Percentiles rank a stretch among this genome's conserved stretches.
Evolutionary conservation across 2,797 vertebrate genomes (phyloP).

Genomic region (Karalla daura): DNA sequence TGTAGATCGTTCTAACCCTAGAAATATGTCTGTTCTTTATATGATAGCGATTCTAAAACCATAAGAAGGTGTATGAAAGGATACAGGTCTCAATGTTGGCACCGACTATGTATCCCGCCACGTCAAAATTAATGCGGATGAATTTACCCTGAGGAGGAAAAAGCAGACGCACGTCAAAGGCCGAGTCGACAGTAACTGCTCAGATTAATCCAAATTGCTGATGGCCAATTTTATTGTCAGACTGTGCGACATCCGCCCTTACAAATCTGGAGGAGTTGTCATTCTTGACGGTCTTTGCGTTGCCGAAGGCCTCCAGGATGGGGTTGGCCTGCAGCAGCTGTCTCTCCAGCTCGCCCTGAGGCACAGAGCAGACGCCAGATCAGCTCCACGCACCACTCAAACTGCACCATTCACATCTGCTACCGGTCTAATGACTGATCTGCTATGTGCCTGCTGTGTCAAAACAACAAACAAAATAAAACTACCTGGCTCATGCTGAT

Average conservation of each 20-base stretch:
- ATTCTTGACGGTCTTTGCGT: constrained; percentile 93
- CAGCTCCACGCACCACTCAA: constrained; percentile 37
- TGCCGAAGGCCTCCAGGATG: constrained; percentile 91
- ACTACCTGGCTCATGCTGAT: constrained; percentile 42
- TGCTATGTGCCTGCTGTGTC: too few relatives aligned
- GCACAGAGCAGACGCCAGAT: constrained; percentile 50
- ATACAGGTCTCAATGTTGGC: constrained; percentile 97
- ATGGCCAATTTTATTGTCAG: not conserved
- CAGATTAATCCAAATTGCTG: not conserved
- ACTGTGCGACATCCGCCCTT: constrained; percentile 61
- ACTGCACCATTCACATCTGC: constrained; percentile 44
- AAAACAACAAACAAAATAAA: constrained; percentile 41
- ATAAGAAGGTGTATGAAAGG: constrained; percentile 70
- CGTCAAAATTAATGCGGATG: constrained; percentile 94
- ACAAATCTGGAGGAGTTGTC: constrained; percentile 94
- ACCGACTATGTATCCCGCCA: constrained; percentile 93
- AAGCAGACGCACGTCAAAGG: constrained; percentile 18
- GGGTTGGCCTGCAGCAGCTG: constrained; percentile 93
- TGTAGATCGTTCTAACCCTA: not conserved
- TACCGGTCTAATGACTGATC: constrained; percentile 20
- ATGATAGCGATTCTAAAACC: constrained; percentile 2
- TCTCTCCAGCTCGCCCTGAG: constrained; percentile 90
- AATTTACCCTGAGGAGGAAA: constrained; percentile 89
- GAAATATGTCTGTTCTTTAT: not conserved
- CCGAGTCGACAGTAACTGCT: not conserved